Evolutionary conservation across 2,888 invertebrate species (phyloP).

Genomic region (Amphiduros pacificus): DNA sequence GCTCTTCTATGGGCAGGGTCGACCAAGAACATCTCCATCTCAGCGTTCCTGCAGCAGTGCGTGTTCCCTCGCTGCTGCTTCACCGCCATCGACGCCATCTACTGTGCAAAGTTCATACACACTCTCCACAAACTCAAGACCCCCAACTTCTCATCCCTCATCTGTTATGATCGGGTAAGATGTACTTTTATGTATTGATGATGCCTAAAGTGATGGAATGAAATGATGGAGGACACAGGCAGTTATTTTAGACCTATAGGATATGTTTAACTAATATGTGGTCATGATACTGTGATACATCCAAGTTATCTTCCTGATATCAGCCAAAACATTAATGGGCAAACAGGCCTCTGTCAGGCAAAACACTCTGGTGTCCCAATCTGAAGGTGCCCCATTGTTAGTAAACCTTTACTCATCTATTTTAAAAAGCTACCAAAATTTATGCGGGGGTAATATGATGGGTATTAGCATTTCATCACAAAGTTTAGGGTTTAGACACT

Average conservation of each 20-base stretch:
- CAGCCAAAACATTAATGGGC: too few species aligned
- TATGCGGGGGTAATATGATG: too few species aligned
- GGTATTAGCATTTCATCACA: too few species aligned
- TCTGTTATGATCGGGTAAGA: constrained; percentile 92
- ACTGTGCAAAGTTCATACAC: constrained; percentile 96
- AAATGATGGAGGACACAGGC: background rate
- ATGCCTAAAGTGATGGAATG: background rate
- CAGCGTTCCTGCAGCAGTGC: constrained; percentile 94
- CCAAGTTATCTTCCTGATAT: too few species aligned
- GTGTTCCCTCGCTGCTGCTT: constrained; percentile 96
- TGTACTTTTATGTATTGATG: background rate
- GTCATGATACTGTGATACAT: too few species aligned
- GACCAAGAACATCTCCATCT: constrained; percentile 61
- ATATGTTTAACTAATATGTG: too few species aligned
- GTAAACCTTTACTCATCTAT: too few species aligned
- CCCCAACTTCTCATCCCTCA: constrained; percentile 93
- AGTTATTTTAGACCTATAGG: background rate
- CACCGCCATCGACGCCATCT: constrained; percentile 93
- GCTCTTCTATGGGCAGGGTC: constrained; percentile 9
- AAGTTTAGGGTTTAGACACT: too few species aligned
- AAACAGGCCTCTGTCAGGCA: too few species aligned
- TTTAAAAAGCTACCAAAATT: too few species aligned
- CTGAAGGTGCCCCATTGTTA: too few species aligned
- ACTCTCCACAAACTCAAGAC: constrained; percentile 92
- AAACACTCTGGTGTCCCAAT: too few species aligned